These are phyloP conservation scores for Archilochus colubris DNA, from an alignment of 2,113 vertebrate genomes.

Conservation along the genomic window DNA sequence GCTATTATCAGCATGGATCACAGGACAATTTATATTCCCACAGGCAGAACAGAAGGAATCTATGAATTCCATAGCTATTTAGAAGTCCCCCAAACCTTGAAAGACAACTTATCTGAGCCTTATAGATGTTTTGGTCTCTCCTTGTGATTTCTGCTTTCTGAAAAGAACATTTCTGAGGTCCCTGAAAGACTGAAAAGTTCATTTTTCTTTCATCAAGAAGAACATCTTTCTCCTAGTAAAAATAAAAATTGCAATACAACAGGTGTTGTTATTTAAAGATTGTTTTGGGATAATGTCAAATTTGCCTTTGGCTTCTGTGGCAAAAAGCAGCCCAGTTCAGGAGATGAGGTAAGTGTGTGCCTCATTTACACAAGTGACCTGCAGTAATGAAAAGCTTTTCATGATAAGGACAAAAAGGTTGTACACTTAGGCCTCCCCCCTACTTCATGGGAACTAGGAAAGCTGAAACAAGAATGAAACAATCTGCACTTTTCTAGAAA, in stretches of 20 bases:
- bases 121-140: not conserved
- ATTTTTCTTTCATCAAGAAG: not conserved
- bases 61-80: not conserved
- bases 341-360: not conserved
- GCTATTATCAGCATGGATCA: not conserved
- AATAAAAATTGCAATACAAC: not conserved
- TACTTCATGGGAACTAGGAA: not conserved
- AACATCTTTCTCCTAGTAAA: not conserved
- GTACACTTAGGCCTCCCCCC: not conserved
- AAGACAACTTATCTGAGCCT: not conserved
- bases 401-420: not conserved
- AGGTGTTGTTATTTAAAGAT: not conserved
- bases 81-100: not conserved
- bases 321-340: not conserved
- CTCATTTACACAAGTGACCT: not conserved
- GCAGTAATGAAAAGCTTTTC: not conserved
- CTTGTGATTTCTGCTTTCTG: not conserved
- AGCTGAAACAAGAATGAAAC: not conserved
- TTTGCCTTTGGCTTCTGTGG: not conserved
- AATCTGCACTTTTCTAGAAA: not conserved
- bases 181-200: not conserved
- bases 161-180: not conserved
- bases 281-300: not conserved
- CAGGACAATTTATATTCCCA: not conserved
- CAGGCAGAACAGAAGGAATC: not conserved